Percentiles rank a stretch among this genome's conserved stretches.
Conservation (phyloP, 2,113 vertebrate species). For the Lontra canadensis region DNA sequence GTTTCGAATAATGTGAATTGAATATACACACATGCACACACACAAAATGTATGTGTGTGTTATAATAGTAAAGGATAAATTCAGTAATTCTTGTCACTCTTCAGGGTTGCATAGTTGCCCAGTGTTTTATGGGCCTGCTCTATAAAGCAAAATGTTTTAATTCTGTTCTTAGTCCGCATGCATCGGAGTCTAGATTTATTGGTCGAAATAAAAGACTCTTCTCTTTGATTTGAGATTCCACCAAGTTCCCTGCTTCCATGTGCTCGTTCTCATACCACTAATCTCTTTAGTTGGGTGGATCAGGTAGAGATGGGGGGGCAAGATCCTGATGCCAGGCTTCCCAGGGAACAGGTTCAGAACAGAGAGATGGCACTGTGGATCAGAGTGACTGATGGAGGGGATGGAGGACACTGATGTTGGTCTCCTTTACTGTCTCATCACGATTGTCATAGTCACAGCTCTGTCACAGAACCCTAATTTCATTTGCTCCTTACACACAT, state of each 20-base stretch:
- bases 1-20: not conserved
- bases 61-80: slow-evolving; percentile 18
- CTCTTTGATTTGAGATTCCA: not conserved
- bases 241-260: not conserved
- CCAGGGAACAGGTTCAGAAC: not conserved
- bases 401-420: not conserved
- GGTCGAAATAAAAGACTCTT: not conserved
- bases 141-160: not conserved
- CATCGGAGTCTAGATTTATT: not conserved
- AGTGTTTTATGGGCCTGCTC: not conserved
- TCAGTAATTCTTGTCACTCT: not conserved
- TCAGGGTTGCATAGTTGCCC: not conserved
- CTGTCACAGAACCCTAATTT: not conserved
- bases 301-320: not conserved
- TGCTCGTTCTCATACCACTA: not conserved
- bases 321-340: not conserved
- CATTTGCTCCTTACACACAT: not conserved
- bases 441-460: not conserved
- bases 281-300: not conserved
- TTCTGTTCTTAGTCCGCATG: not conserved
- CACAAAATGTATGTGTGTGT: not conserved
- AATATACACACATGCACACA: not conserved
- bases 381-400: not conserved
- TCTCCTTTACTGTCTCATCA: not conserved
- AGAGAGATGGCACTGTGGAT: not conserved